Conservation (phyloP, 1,140 invertebrate genomes). For the Diabrotica undecimpunctata region DNA sequence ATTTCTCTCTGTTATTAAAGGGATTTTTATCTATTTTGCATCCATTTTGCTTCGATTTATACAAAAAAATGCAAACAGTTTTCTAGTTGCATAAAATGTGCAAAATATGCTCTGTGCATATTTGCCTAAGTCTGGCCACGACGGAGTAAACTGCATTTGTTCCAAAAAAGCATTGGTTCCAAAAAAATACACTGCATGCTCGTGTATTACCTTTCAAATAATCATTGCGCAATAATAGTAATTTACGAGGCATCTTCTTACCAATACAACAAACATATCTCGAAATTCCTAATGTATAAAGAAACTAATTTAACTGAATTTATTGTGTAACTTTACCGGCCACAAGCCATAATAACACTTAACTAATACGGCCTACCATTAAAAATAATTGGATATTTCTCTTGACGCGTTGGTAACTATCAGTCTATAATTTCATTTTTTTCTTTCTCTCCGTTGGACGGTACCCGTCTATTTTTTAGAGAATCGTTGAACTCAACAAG, state of each 20-base stretch:
- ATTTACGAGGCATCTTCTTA: background rate
- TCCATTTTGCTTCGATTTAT: too few relatives aligned
- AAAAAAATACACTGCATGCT: background rate
- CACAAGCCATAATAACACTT: background rate
- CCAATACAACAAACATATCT: background rate
- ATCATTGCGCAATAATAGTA: too few relatives aligned
- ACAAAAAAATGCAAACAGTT: too few relatives aligned
- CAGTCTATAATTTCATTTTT: too few relatives aligned
- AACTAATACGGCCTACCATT: background rate
- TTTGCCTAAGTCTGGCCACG: too few relatives aligned
- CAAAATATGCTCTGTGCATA: too few relatives aligned
- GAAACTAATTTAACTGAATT: slow-evolving; percentile 3
- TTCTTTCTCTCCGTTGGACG: background rate
- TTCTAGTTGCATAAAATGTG: too few relatives aligned
- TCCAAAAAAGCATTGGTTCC: background rate
- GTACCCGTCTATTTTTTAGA: background rate
- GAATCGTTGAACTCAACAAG: background rate
- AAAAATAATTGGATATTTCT: slow-evolving; percentile 3
- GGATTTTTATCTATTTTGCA: too few relatives aligned
- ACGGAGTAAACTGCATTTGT: background rate
- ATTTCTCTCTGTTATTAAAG: too few relatives aligned
- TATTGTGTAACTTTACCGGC: background rate
- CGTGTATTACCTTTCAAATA: background rate
- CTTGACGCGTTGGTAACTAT: background rate
- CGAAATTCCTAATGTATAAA: background rate